phyloP scores from a whole-genome alignment of 2,888 invertebrate species.

The Euclidia mi region DNA sequence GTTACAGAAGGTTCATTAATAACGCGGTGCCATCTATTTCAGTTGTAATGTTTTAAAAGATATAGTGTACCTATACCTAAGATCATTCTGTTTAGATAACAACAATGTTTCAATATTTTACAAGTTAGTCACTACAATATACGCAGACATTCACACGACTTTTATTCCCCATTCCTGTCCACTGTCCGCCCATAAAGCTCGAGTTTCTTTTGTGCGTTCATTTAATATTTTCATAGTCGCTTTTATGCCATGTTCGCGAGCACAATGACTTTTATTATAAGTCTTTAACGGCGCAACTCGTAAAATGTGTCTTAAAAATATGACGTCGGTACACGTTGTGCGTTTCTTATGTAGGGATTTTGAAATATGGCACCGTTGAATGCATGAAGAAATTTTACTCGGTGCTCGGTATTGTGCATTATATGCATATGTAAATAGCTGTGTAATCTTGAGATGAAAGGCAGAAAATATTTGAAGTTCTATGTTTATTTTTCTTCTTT shows the following conservation, averaged over 20 bases:
- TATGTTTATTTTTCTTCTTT: too few species aligned
- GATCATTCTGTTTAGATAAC: too few species aligned
- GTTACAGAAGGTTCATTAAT: too few species aligned
- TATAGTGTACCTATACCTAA: too few species aligned
- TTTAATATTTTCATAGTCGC: constrained; percentile 50
- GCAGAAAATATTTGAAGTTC: too few species aligned
- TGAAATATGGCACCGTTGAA: constrained; percentile 10
- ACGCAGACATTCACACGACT: constrained; percentile 10
- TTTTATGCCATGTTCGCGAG: constrained; percentile 54
- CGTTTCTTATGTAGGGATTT: constrained; percentile 15
- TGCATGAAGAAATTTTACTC: background rate
- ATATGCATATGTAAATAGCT: background rate
- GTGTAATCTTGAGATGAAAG: background rate
- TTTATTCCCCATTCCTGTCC: constrained; percentile 22
- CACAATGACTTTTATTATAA: constrained; percentile 49
- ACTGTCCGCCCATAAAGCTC: constrained; percentile 31
- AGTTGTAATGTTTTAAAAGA: too few species aligned
- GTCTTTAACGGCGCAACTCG: constrained; percentile 32
- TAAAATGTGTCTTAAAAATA: constrained; percentile 36
- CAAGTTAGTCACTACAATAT: background rate
- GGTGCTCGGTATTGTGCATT: background rate
- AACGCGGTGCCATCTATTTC: too few species aligned
- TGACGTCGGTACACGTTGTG: constrained; percentile 6
- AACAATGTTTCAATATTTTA: too few species aligned
- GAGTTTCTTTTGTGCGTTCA: constrained; percentile 48